Base-by-base conservation (phyloP, 2,797 vertebrate genomes). In the Gobio occitaniae region DNA sequence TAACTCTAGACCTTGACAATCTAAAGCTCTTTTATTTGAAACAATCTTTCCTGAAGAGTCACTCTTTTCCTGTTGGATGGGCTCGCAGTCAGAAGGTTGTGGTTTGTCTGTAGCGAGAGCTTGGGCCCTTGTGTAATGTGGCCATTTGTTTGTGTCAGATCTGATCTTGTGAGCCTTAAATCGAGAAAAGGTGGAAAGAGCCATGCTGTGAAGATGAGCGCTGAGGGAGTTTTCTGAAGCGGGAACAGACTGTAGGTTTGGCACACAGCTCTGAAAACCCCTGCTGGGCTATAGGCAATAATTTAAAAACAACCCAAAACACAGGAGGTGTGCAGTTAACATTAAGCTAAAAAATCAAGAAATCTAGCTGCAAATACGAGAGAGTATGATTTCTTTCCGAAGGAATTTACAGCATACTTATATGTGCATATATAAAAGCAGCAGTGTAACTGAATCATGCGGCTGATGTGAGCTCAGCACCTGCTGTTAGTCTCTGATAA, bases 101-200 rank as follows among this genome's bases (percentile, higher is more conserved):
- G 79, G 80, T 74, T 61, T 82, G 69, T 48, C 25, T 63, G 44
- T 36, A 63, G 80, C 9, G 1, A 56, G 80, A 82, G 25, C 56
- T 36, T 8, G 16, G 80, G n/a, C 56, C 38, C 41, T 47, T 84
- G 65, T 78, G 83, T 78, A 70, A 41, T 74, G 68, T 65, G 84
- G 56, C 52, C 54, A 65, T 75, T 71, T 74, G 77, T 74, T 59
- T 72, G 52, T 78, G 68, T 79, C 61, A 85, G 47, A 79, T 41
- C 50, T 74, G 50, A 86, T 78, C 65, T 78, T 69, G 75, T 52
- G 72, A 86, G 6, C 41, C 66, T 72, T 79, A 65, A 83, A 86
- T 74, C 17, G 56, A 77, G 50, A 78, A 12, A 38, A 66, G 76
- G 78, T 63, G 69, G 32, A 80, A 56, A 76, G 3, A 76, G 38